Evolutionary conservation across 2,888 invertebrate genomes (phyloP).

Genomic region (Glyphotaelius pellucidus): DNA sequence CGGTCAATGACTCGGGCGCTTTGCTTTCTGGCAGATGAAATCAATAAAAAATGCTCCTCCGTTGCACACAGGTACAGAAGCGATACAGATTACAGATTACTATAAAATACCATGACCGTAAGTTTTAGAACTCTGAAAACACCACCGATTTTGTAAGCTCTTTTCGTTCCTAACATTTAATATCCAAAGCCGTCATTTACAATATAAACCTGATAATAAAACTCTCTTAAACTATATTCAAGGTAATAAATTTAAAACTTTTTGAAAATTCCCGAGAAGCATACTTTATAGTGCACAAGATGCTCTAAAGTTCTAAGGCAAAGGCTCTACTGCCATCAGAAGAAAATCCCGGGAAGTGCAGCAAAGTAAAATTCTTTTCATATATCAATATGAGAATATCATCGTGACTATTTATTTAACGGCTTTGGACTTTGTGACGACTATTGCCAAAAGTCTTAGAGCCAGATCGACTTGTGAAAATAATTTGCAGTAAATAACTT

Average conservation of each 20-base stretch:
- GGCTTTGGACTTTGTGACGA: conserved; percentile 18
- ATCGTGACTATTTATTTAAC: conserved; percentile 61
- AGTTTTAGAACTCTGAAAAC: not conserved
- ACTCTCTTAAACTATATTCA: conserved; percentile 13
- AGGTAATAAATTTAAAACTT: conserved; percentile 37
- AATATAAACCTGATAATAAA: conserved; percentile 2
- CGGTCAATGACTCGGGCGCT: not conserved
- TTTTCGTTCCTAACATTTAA: not conserved
- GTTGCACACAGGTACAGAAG: not conserved
- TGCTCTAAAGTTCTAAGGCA: conserved; percentile 4
- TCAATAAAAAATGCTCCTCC: not conserved
- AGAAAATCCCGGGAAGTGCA: conserved; percentile 47
- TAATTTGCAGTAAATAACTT: not conserved
- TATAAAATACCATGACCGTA: not conserved
- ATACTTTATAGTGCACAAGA: conserved; percentile 22
- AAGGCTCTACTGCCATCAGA: conserved; percentile 19
- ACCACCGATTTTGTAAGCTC: not conserved
- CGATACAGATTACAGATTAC: not conserved
- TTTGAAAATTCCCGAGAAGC: not conserved
- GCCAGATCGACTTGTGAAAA: not conserved
- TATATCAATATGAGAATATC: conserved; percentile 55
- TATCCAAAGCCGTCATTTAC: not conserved
- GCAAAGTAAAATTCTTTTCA: conserved; percentile 50
- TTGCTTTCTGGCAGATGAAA: not conserved
- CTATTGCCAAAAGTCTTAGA: not conserved